Evolutionary conservation across 2,797 vertebrate species (phyloP).

Genomic region (Simalia tracyae): DNA sequence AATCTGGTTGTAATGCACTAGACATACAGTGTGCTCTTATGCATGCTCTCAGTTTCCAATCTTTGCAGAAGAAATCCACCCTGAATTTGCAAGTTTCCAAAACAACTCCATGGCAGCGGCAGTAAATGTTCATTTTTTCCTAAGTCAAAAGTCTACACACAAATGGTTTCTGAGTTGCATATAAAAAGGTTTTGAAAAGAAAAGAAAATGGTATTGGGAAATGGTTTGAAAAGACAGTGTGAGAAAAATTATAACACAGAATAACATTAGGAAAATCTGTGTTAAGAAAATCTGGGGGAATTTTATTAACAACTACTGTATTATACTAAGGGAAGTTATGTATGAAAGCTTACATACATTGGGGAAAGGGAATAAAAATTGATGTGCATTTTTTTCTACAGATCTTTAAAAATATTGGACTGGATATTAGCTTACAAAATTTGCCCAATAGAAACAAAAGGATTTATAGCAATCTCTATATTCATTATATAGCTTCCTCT

Average conservation of each 20-base stretch:
- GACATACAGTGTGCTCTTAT: background rate
- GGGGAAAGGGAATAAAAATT: background rate
- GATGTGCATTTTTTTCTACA: background rate
- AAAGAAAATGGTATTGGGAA: background rate
- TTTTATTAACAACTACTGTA: background rate
- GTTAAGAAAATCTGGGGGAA: background rate
- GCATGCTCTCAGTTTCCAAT: background rate
- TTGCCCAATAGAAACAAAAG: background rate
- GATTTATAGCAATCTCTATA: background rate
- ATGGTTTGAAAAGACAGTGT: background rate
- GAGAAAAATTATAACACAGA: background rate
- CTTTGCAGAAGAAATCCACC: background rate
- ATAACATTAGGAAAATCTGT: background rate
- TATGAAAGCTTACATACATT: background rate
- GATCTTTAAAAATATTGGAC: background rate
- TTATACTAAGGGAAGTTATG: background rate
- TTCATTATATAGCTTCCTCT: background rate
- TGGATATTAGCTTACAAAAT: background rate
- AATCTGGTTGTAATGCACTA: background rate
- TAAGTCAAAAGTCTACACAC: background rate
- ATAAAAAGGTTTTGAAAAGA: background rate
- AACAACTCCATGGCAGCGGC: background rate
- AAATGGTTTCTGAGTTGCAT: background rate
- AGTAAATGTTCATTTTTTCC: background rate
- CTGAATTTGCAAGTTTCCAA: background rate